A percentile compares a stretch with the other conserved stretches of the same genome.
phyloP scores from a whole-genome alignment of 2,888 invertebrate genomes.

The Tenodera sinensis region DNA sequence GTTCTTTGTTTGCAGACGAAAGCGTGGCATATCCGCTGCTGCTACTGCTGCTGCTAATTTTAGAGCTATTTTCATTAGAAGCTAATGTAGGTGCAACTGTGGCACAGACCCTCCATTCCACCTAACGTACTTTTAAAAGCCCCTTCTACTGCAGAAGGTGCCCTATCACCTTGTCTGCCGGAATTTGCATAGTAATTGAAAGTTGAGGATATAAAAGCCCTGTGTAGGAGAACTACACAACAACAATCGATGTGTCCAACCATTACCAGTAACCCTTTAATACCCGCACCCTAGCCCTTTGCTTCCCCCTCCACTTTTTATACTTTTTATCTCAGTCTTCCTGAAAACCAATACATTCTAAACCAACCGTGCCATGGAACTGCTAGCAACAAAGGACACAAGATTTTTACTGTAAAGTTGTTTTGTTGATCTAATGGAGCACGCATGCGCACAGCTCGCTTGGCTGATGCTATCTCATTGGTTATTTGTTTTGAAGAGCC shows the following conservation, averaged over 20 bases:
- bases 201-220: conserved; percentile 2
- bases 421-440: neutral
- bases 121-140: neutral
- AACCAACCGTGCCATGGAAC: neutral
- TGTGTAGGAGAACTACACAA: neutral
- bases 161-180: neutral
- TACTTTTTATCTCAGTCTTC: neutral
- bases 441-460: neutral
- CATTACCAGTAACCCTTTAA: neutral
- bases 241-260: conserved; percentile 1
- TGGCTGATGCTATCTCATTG: neutral
- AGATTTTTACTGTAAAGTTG: neutral
- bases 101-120: too few relatives aligned
- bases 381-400: neutral
- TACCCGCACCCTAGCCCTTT: neutral
- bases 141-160: neutral
- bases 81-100: too few relatives aligned
- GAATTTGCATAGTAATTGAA: conserved; percentile 16
- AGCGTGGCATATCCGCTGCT: too few relatives aligned
- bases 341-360: neutral
- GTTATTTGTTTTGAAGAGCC: neutral
- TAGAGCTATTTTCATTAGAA: too few relatives aligned
- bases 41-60: too few relatives aligned
- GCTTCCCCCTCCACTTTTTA: neutral
- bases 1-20: too few relatives aligned